Evolutionary conservation across 2,888 invertebrate genomes (phyloP), one percentile per base, ranked within the genome.

Genomic region (Aporophyla nigra): DNA sequence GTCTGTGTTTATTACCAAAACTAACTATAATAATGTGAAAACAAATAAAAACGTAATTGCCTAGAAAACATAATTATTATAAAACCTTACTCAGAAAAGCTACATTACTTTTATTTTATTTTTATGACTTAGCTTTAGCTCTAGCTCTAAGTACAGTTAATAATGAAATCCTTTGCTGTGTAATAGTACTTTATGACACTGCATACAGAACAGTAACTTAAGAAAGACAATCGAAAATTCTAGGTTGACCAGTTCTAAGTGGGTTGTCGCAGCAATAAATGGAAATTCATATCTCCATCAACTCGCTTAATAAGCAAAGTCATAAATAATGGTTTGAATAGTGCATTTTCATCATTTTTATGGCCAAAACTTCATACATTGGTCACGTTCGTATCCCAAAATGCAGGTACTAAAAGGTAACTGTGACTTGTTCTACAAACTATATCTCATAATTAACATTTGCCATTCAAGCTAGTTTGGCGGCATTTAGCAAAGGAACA

Each of bases 361-460:
- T 83, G 88, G 67, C 81, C 73, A 76, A 77, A 71, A 46, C 68
- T 85, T 76, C 80, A 87, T 80, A 85, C 80, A 86, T 85, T 76
- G 66, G 87, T 84, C 87, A 87, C 80, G 85, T 88, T 65, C 80
- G 72, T 65, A 87, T 71, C 79, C 71, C 82, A 74, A 85, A 87
- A 80, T 74, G 68, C 76, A 74, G 77, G 74, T 61, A 79, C 76
- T 86, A 77, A 87, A 86, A 78, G 74, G 49, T 88, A 88, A 82
- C 88, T 83, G 88, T 85, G 66, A 69, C 67, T 69, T 78, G 78
- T 80, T 74, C 88, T 69, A 79, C 75, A 81, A 80, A 87, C 72
- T 80, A 61, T 62, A 65, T 66, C 63, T 84, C 67, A 53, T 80
- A 73, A 69, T 66, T 65, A 82, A 56, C 61, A 78, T 72, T 78